Evolutionary conservation across 1,140 invertebrate genomes (phyloP).

Genomic region (Sminthurides bifidus): DNA sequence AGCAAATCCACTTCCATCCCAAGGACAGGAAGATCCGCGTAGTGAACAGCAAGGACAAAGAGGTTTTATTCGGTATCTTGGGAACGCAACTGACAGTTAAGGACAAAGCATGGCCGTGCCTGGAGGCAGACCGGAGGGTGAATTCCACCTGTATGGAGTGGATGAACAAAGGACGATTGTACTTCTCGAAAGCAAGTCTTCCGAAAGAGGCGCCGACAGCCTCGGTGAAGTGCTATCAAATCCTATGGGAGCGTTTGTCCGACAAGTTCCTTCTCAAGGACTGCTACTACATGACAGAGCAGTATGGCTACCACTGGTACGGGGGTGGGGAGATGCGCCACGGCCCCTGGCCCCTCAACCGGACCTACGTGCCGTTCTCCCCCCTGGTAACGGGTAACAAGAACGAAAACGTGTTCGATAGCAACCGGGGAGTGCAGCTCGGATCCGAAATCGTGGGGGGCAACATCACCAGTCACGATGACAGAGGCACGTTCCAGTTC

Average conservation of each 20-base stretch:
- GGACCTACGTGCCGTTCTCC: conserved; percentile 53
- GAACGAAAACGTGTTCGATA: not conserved
- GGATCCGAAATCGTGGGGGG: not conserved
- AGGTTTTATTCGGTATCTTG: conserved; percentile 56
- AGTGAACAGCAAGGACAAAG: conserved; percentile 53
- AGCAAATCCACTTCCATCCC: conserved; percentile 69
- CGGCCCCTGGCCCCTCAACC: conserved; percentile 65
- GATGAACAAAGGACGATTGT: conserved; percentile 58
- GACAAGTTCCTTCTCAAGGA: conserved; percentile 55
- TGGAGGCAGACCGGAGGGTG: conserved; percentile 42
- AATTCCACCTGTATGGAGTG: conserved; percentile 62
- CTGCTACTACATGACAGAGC: conserved; percentile 57
- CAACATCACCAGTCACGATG: not conserved
- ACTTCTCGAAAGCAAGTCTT: conserved; percentile 44
- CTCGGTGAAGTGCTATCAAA: conserved; percentile 54
- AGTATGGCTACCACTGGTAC: conserved; percentile 19
- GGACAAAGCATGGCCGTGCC: conserved; percentile 55
- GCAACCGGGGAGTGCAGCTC: not conserved
- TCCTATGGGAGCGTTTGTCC: conserved; percentile 64
- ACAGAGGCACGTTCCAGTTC: conserved; percentile 45
- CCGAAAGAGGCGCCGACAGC: too few relatives aligned
- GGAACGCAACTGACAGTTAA: conserved; percentile 46
- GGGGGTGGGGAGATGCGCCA: conserved; percentile 65
- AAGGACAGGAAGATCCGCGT: conserved; percentile 60
- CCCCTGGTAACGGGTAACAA: conserved; percentile 68